A percentile compares a stretch with the other conserved stretches of the same genome.
These are phyloP conservation scores for Polymixis flavicincta DNA, from an alignment of 2,888 invertebrate genomes.

Conservation along the genomic window DNA sequence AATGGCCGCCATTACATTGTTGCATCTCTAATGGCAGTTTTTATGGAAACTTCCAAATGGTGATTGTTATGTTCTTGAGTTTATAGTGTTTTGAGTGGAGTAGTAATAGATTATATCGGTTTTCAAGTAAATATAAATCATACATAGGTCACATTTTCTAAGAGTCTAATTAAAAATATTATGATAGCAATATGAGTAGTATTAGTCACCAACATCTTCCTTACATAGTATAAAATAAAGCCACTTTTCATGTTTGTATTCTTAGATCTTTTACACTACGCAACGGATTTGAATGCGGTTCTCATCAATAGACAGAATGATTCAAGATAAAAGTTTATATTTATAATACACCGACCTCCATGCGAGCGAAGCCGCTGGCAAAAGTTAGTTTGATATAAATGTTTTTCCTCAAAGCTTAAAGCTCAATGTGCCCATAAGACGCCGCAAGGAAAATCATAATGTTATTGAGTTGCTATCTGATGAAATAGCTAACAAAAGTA, in stretches of 20 bases:
- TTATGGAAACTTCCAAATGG: constrained; percentile 54
- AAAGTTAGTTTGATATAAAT: too few relatives aligned
- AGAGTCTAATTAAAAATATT: not conserved
- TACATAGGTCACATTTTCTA: not conserved
- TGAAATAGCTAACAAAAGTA: not conserved
- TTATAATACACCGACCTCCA: too few relatives aligned
- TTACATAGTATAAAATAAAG: too few relatives aligned
- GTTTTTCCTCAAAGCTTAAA: too few relatives aligned
- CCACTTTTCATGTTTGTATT: too few relatives aligned
- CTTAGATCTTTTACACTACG: too few relatives aligned
- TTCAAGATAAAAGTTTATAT: too few relatives aligned
- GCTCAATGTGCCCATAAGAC: not conserved
- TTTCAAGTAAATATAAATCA: constrained; percentile 1
- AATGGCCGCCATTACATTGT: constrained; percentile 58
- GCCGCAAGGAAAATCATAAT: not conserved
- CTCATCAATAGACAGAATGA: too few relatives aligned
- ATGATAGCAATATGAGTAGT: not conserved
- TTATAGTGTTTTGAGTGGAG: constrained; percentile 42
- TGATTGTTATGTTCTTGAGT: constrained; percentile 36
- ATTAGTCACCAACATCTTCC: not conserved
- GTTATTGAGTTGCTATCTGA: not conserved
- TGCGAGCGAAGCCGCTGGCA: too few relatives aligned
- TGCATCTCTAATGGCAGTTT: constrained; percentile 50
- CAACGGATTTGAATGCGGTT: too few relatives aligned
- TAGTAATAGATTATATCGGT: constrained; percentile 19